Conservation (phyloP, 2,888 invertebrate species). For the Diplolepis rosae region DNA sequence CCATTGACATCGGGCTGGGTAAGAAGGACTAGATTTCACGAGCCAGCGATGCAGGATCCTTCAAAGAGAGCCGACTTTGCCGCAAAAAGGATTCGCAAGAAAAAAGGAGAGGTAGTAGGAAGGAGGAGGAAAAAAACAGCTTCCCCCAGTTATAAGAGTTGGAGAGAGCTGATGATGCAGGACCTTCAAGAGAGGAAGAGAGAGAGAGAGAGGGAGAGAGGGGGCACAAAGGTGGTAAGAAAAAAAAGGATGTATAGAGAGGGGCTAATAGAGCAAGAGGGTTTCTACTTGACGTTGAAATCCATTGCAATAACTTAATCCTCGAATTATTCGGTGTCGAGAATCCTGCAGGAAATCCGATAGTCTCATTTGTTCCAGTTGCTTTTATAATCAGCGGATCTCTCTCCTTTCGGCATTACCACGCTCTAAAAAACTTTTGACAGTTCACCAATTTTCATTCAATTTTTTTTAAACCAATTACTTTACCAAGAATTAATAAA, state of each 20-base stretch:
- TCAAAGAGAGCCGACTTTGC: conserved; percentile 69
- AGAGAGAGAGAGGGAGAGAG: too few relatives aligned
- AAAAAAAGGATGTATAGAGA: conserved; percentile 38
- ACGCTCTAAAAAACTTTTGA: conserved; percentile 19
- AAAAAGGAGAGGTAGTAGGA: conserved; percentile 47
- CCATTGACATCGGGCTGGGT: conserved; percentile 69
- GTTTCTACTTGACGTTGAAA: conserved; percentile 65
- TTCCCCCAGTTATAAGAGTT: conserved; percentile 44
- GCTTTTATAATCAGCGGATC: conserved; percentile 27
- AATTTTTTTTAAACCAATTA: too few relatives aligned
- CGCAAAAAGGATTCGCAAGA: conserved; percentile 66
- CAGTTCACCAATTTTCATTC: conserved; percentile 15
- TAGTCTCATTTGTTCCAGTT: conserved; percentile 46
- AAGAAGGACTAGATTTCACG: conserved; percentile 73
- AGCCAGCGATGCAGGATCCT: conserved; percentile 71
- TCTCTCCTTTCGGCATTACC: conserved; percentile 16
- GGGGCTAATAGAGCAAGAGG: conserved; percentile 54
- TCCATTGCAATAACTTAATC: conserved; percentile 68
- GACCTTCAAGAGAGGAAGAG: conserved; percentile 43
- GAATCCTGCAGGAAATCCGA: conserved; percentile 35
- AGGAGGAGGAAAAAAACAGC: conserved; percentile 37
- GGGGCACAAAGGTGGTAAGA: too few relatives aligned
- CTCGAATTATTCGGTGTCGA: conserved; percentile 51
- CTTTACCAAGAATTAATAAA: too few relatives aligned
- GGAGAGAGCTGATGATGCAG: conserved; percentile 16